Conservation (phyloP, 2,797 vertebrate genomes). For the Thripadectes ignobilis region DNA sequence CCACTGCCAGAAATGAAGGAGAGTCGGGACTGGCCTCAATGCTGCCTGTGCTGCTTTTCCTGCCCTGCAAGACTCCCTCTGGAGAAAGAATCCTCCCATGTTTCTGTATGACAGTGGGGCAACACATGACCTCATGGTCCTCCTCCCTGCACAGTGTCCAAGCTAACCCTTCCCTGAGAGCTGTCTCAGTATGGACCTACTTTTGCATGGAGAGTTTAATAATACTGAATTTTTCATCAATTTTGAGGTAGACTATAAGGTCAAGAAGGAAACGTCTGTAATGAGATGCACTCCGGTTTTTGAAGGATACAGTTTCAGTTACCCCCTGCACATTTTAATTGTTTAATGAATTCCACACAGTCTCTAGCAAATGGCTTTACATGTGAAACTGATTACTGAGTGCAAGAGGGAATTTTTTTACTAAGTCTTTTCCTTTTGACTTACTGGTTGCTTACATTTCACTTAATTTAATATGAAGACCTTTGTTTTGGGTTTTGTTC, state of each 20-base stretch:
- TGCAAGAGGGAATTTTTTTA: background rate
- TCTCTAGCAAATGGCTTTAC: background rate
- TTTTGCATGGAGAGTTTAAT: background rate
- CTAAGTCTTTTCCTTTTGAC: slow-evolving; percentile 43
- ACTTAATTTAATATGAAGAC: slow-evolving; percentile 32
- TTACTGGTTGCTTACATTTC: background rate
- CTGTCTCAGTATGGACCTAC: fast-evolving
- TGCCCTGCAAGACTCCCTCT: background rate
- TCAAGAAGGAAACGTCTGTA: slow-evolving; percentile 11
- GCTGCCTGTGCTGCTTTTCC: background rate
- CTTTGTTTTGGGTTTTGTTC: background rate
- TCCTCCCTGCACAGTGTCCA: fast-evolving
- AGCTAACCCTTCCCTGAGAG: background rate
- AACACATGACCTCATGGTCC: fast-evolving
- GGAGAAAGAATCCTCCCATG: background rate
- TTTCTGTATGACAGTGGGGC: background rate
- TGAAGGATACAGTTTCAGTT: slow-evolving; percentile 26
- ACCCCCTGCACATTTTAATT: slow-evolving; percentile 39
- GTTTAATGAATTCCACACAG: slow-evolving; percentile 28
- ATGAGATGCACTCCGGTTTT: background rate
- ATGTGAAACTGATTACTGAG: slow-evolving; percentile 24
- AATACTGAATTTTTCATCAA: background rate
- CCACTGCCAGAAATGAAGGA: background rate
- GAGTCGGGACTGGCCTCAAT: fast-evolving
- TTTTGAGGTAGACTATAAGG: background rate